Conservation (phyloP, 2,888 invertebrate genomes). For the Metacarcinus magister region DNA sequence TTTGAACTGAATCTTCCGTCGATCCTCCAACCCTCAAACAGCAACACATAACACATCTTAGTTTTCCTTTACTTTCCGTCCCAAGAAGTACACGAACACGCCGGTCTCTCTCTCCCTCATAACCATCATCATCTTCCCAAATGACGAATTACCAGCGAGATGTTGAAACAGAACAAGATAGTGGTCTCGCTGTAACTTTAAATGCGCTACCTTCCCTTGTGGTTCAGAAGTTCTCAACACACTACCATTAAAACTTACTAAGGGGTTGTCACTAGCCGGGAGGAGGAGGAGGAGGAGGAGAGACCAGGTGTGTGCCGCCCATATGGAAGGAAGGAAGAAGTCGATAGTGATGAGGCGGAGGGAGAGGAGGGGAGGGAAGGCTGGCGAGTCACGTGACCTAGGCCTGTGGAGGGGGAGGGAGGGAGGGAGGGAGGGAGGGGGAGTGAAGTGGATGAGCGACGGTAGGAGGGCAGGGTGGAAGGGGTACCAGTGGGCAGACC, state of each 20-base stretch:
- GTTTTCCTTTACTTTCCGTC: no score
- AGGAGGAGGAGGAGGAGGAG: neutral
- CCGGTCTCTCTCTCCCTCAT: neutral
- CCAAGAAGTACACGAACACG: neutral
- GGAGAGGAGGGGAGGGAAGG: neutral
- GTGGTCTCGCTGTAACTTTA: neutral
- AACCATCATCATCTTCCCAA: neutral
- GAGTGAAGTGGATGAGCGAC: neutral
- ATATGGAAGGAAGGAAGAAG: conserved; percentile 34
- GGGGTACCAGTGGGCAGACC: neutral
- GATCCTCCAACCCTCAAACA: no score
- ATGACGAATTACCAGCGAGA: neutral
- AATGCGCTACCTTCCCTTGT: neutral
- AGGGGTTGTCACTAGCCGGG: conserved; percentile 22
- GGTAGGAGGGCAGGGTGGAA: neutral
- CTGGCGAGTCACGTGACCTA: conserved; percentile 26
- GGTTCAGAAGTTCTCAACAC: conserved; percentile 36
- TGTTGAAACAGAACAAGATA: neutral
- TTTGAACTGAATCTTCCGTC: no score
- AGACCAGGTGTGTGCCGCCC: conserved; percentile 28
- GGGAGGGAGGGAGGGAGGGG: neutral
- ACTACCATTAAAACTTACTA: conserved; percentile 18
- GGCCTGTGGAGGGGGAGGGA: neutral
- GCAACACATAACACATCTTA: no score
- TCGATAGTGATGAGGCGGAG: conserved; percentile 30